phyloP scores from a whole-genome alignment of 2,888 invertebrate genomes.

The Augochlorella aurata region DNA sequence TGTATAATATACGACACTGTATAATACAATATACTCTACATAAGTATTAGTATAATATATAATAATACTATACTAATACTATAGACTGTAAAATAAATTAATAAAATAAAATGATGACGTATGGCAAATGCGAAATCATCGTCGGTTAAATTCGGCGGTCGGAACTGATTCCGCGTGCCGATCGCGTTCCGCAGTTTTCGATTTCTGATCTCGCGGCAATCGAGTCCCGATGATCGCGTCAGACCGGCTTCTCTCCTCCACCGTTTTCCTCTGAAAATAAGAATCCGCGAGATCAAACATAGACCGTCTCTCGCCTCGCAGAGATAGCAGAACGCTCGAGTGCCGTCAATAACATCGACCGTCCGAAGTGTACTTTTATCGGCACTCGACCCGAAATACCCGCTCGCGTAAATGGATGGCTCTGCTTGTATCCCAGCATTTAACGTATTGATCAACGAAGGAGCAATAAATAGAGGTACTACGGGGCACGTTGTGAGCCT shows the following conservation, averaged over 20 bases:
- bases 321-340: conserved; percentile 26
- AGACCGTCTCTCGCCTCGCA: conserved; percentile 17
- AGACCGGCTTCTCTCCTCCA: not conserved
- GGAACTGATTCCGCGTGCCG: not conserved
- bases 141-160: not conserved
- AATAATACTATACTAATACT: too few species aligned
- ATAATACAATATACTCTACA: too few species aligned
- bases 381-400: conserved; percentile 61
- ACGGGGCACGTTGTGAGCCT: conserved; percentile 61
- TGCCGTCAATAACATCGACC: conserved; percentile 54
- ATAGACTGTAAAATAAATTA: too few species aligned
- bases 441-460: conserved; percentile 73
- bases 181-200: not conserved
- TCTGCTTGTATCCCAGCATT: conserved; percentile 64
- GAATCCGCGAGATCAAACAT: conserved; percentile 13
- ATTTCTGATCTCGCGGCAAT: not conserved
- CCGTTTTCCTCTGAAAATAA: conserved; percentile 7
- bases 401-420: conserved; percentile 48
- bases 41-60: too few species aligned
- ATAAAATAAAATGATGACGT: too few species aligned
- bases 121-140: too few species aligned
- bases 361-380: conserved; percentile 49
- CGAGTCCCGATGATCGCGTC: not conserved
- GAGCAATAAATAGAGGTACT: conserved; percentile 69
- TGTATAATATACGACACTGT: too few species aligned